phyloP scores from a whole-genome alignment of 2,797 vertebrate genomes.

The Aselliscus stoliczkanus region DNA sequence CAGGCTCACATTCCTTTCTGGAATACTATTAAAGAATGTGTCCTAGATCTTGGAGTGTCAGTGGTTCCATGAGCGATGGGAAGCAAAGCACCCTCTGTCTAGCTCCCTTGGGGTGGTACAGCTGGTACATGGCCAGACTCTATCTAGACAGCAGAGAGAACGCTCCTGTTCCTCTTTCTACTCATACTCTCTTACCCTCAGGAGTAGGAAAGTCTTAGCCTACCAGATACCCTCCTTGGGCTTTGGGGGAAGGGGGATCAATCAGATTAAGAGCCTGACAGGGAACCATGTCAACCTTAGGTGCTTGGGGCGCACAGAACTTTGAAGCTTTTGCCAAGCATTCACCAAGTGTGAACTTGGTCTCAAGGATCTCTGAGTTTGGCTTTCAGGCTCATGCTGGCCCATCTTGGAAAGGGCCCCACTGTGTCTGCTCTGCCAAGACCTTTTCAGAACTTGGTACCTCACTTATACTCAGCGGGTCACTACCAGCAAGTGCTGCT shows the following conservation, averaged over 20 bases:
- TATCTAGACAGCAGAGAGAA: not conserved
- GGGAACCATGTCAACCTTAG: not conserved
- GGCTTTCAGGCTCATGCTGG: not conserved
- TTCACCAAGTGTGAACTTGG: not conserved
- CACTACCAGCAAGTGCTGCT: not conserved
- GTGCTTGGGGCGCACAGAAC: not conserved
- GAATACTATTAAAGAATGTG: slow-evolving; percentile 41
- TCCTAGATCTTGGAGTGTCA: not conserved
- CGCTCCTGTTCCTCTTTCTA: not conserved
- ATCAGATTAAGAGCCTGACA: not conserved
- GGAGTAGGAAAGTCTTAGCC: not conserved
- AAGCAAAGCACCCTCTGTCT: not conserved
- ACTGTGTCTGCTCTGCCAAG: not conserved
- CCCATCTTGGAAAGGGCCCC: not conserved
- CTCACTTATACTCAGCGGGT: not conserved
- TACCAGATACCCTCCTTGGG: not conserved
- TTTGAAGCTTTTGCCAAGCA: not conserved
- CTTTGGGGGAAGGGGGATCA: not conserved
- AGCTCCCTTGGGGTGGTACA: not conserved
- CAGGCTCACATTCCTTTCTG: slow-evolving; percentile 42
- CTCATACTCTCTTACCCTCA: not conserved
- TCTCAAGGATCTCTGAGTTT: not conserved
- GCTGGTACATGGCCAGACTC: too few species aligned
- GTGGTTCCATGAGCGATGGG: not conserved
- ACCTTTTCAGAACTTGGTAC: not conserved